Conservation (phyloP, 92 coral and sea anemone species). For the Pocillopora grandis region DNA sequence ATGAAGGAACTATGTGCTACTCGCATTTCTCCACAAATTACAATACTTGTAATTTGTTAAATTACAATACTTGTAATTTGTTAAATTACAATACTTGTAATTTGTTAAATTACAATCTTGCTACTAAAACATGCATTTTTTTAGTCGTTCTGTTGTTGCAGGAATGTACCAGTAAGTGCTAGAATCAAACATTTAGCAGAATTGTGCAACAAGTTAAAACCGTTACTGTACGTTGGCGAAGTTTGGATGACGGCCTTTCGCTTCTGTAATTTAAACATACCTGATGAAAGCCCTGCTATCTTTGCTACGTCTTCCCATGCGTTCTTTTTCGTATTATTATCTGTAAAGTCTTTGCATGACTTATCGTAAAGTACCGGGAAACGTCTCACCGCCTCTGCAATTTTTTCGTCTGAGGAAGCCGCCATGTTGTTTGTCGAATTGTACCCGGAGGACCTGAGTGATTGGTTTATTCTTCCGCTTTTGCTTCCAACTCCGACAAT, state of each 20-base stretch:
- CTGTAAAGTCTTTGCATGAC: conserved; percentile 50
- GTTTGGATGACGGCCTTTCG: neutral
- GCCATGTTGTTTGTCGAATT: too few species aligned
- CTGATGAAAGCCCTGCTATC: conserved; percentile 32
- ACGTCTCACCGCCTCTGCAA: conserved; percentile 53
- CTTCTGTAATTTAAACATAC: neutral
- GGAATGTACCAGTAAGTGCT: neutral
- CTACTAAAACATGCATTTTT: neutral
- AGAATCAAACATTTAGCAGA: neutral
- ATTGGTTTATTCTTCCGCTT: too few species aligned
- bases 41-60: neutral
- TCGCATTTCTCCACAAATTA: neutral
- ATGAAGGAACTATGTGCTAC: neutral
- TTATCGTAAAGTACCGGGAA: conserved; percentile 64
- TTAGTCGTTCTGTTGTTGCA: neutral
- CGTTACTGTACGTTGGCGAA: neutral
- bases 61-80: neutral
- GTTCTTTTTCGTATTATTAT: conserved; percentile 41
- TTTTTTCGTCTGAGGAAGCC: conserved; percentile 20
- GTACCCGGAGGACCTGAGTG: too few species aligned
- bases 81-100: neutral
- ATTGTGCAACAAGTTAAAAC: conserved; percentile 1
- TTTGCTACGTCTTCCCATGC: conserved; percentile 70
- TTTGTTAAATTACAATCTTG: neutral
- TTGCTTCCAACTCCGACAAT: too few species aligned